A percentile compares a stretch with the other conserved stretches of the same genome.
Conservation (phyloP, 2,888 invertebrate species). For the Andrena dorsata region DNA sequence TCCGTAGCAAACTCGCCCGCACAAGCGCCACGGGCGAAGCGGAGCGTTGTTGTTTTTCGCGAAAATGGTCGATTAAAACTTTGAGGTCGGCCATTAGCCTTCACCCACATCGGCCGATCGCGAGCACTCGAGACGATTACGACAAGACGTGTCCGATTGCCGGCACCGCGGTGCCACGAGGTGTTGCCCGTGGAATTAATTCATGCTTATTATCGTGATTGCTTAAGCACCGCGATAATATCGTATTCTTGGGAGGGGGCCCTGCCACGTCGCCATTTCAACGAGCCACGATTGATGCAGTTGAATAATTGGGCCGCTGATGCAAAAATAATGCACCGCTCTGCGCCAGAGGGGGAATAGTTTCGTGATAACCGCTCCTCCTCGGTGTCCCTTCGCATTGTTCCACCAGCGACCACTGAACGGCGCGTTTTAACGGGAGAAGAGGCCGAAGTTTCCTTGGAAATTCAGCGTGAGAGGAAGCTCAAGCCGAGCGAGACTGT, state of each 20-base stretch:
- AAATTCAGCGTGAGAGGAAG: too few species aligned
- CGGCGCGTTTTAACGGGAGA: too few species aligned
- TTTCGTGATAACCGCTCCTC: too few species aligned
- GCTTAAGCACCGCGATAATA: slow-evolving; percentile 58
- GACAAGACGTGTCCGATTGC: slow-evolving; percentile 49
- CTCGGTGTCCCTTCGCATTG: too few species aligned
- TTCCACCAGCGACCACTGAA: too few species aligned
- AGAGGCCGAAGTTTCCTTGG: too few species aligned
- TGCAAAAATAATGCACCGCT: not conserved
- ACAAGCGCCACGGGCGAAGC: not conserved
- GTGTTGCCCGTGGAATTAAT: slow-evolving; percentile 64
- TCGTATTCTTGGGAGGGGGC: slow-evolving; percentile 43
- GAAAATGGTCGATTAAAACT: slow-evolving; percentile 78
- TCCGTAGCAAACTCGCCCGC: slow-evolving; percentile 39
- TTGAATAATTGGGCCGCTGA: not conserved
- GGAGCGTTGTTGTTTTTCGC: slow-evolving; percentile 60
- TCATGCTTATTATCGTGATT: slow-evolving; percentile 63
- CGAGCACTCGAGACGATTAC: slow-evolving; percentile 51
- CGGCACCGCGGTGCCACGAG: slow-evolving; percentile 46
- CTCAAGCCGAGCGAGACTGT: too few species aligned
- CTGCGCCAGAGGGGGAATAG: too few species aligned
- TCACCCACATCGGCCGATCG: slow-evolving; percentile 76
- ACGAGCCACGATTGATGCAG: slow-evolving; percentile 25
- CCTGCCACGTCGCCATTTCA: not conserved
- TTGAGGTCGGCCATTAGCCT: slow-evolving; percentile 77